Base-by-base conservation (phyloP, 2,113 vertebrate genomes). In the Pygathrix nemaeus region DNA sequence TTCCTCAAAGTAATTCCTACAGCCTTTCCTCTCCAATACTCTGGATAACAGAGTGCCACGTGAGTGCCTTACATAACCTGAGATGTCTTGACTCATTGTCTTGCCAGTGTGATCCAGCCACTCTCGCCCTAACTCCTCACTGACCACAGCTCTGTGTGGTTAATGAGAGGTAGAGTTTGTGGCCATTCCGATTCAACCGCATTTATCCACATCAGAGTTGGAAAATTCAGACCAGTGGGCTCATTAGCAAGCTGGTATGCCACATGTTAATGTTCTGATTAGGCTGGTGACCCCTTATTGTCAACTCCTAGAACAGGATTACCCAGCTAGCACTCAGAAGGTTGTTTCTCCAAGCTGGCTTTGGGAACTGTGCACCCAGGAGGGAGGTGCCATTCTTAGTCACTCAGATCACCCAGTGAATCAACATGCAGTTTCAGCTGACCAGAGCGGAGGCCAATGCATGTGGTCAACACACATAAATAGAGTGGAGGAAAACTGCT, bases 391-490 rank as follows among this genome's bases (percentile, higher is more conserved):
- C 89, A 61, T 93, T 93, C 86, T 96, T 52, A 38, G 91, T 18
- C 27, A 57, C 88, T 78, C 64, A 11, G 66, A 59, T 89, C 81
- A 94, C 50, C 88, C 43, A 17, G 27, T 73, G 92, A 94, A 78
- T 95, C 94, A 93, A 88, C 50, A 59, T 0, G 21, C 59, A 82
- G 68, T 45, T 43, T 95, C 92, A 84, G 94, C 68, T 97, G 94
- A 97, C 94, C 50, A 3, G 83, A 1, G 13, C 73, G 66, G 40
- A 88, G 81, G 96, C 97, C 96, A 93, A 35, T 0, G 9, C 59
- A 32, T 92, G 96, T 79, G 43, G 88, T 97, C 68, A 95, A 73
- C 17, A 55, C 38, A 32, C 52, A 84, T 16, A 96, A 96, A 98
- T 80, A 97, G 93, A 84, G 25, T 8, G 8, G 25, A 61, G 76